Evolutionary conservation across 2,113 vertebrate species (phyloP), one percentile per base, ranked within the genome.

Genomic region (Pipa parva): DNA sequence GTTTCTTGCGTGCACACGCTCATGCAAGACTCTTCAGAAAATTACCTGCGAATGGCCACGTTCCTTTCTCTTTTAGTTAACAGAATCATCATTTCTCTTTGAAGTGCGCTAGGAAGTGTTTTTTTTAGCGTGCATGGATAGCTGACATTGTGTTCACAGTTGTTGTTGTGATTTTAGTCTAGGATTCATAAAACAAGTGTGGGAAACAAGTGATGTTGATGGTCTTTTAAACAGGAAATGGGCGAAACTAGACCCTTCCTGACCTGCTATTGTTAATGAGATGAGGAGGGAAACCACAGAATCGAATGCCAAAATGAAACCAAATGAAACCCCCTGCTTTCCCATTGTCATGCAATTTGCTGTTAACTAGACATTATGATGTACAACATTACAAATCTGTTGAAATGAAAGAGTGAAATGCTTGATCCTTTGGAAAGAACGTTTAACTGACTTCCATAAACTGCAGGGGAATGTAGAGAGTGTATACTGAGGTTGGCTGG

Each of bases 181-280:
- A 73, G 51, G 42, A 68, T 58, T 73, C 25, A 75, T 77, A 63
- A 54, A 77, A 74, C 58, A 76, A 72, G 68, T 84, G 65, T 76
- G 74, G 76, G 80, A 82, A 82, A 72, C 62, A 63, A 49, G 63
- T 54, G 72, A 75, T 79, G 25, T 59, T 79, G 72, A 76, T 79
- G 28, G 59, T 79, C 60, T 80, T 83, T 81, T 77, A 80, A 83
- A 77, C 68, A 81, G 75, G 79, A 84, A 84, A 64, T 63, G 74
- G 75, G 78, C 68, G 78, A 76, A 80, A 77, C 75, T 63, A 63
- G 51, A 74, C 52, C 74, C 66, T 80, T 82, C 80, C 79, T 80
- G 78, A 45, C 27, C 71, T 68, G 63, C 71, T 78, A 33, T 79
- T 79, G 82, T 81, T 75, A 73, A 18, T 26, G 18, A 64, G 37